phyloP scores from a whole-genome alignment of 1,140 invertebrate species.

The Eufriesea mexicana region DNA sequence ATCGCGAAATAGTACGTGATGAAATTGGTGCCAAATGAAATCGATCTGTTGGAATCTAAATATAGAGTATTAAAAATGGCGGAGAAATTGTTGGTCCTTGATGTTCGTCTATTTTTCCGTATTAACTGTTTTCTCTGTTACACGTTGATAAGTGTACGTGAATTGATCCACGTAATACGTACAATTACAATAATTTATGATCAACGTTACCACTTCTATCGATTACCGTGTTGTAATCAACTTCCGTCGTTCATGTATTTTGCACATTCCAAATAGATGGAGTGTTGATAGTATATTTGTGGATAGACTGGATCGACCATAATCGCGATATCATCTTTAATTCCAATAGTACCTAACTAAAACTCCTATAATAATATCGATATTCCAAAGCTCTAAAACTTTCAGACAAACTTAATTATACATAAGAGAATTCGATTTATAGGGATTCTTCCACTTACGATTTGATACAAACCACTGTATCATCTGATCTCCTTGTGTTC shows the following conservation, averaged over 20 bases:
- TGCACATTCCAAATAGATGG: neutral
- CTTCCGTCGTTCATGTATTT: conserved; percentile 25
- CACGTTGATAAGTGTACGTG: conserved; percentile 7
- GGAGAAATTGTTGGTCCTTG: conserved; percentile 20
- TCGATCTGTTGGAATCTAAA: conserved; percentile 14
- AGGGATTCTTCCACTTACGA: conserved; percentile 16
- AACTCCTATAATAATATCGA: neutral
- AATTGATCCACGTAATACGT: conserved; percentile 9
- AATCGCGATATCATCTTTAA: conserved; percentile 5
- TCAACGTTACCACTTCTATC: conserved; percentile 28
- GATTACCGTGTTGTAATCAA: conserved; percentile 19
- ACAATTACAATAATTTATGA: conserved; percentile 32
- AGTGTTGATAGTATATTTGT: conserved; percentile 14
- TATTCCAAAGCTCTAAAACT: conserved; percentile 16
- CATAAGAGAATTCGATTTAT: conserved; percentile 10
- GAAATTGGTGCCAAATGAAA: conserved; percentile 40
- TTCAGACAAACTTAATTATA: conserved; percentile 24
- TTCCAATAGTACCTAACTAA: conserved; percentile 27
- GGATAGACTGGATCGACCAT: conserved; percentile 25
- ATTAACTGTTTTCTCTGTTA: conserved; percentile 14
- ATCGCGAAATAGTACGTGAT: neutral
- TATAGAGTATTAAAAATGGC: neutral
- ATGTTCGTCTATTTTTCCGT: conserved; percentile 21
- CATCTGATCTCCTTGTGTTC: conserved; percentile 47
- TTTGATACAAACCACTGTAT: conserved; percentile 28